These are phyloP conservation scores for Megalops cyprinoides DNA, from an alignment of 2,797 vertebrate species.

Conservation along the genomic window DNA sequence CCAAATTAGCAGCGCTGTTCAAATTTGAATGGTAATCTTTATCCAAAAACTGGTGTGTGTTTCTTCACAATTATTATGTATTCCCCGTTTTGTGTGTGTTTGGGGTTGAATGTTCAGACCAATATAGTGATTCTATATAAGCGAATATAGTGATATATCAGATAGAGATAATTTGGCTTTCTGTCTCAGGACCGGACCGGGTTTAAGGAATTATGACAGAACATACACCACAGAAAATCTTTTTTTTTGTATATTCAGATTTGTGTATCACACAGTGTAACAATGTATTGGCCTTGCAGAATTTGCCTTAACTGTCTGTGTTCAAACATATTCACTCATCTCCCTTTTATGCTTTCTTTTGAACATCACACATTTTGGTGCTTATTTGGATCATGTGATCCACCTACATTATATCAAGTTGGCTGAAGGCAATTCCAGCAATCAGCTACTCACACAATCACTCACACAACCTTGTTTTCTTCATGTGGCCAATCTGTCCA, in stretches of 20 bases:
- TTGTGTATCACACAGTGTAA: too few species aligned
- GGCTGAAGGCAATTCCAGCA: too few species aligned
- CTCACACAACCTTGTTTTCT: neutral
- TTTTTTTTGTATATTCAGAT: too few species aligned
- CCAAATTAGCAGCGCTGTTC: neutral
- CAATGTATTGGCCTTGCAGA: too few species aligned
- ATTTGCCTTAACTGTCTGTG: neutral
- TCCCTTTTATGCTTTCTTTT: neutral
- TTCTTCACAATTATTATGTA: too few species aligned
- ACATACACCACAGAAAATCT: too few species aligned
- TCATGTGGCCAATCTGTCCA: slow-evolving; percentile 2
- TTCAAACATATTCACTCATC: neutral
- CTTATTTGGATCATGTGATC: neutral
- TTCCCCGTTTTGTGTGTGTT: neutral
- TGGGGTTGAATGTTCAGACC: too few species aligned
- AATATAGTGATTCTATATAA: too few species aligned
- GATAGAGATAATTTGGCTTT: too few species aligned
- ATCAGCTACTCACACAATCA: neutral
- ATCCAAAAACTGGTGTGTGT: neutral
- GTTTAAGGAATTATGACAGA: neutral
- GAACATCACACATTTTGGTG: too few species aligned
- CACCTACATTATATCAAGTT: neutral
- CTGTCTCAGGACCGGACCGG: neutral
- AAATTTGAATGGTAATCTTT: neutral
- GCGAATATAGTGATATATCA: too few species aligned